Evolutionary conservation across 2,113 vertebrate genomes (phyloP).

Genomic region (Natator depressus): DNA sequence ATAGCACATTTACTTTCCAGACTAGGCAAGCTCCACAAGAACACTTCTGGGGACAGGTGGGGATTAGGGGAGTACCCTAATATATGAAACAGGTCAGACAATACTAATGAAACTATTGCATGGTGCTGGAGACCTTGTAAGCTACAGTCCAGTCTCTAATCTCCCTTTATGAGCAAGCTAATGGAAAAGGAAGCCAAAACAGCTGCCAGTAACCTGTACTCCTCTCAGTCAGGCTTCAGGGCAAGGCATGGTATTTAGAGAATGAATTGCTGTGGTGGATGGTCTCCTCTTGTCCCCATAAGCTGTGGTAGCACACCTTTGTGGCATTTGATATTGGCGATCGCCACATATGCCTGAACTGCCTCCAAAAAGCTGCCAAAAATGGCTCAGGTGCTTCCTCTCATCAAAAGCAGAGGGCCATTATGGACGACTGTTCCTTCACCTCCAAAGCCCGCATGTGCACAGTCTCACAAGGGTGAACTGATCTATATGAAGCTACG

Average conservation of each 20-base stretch:
- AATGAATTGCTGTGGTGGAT: neutral
- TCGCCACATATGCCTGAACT: neutral
- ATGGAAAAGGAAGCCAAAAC: neutral
- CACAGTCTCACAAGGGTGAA: neutral
- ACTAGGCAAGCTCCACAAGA: too few species aligned
- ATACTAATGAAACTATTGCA: neutral
- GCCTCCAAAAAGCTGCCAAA: neutral
- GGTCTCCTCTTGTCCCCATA: neutral
- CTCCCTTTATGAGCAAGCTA: neutral
- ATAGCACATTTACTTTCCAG: too few species aligned
- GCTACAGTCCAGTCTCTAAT: neutral
- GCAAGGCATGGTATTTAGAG: neutral
- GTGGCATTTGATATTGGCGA: neutral
- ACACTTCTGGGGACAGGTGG: too few species aligned
- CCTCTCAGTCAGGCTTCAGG: neutral
- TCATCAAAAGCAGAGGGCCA: neutral
- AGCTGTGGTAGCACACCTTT: neutral
- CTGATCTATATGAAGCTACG: neutral
- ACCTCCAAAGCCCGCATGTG: rapidly evolving
- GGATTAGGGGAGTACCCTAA: neutral
- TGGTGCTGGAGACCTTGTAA: neutral
- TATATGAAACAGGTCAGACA: neutral
- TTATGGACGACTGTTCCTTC: neutral
- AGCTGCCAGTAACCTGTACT: neutral
- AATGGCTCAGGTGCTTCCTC: neutral